Evolutionary conservation across 2,888 invertebrate genomes (phyloP).

Genomic region (Peribatodes rhomboidaria): DNA sequence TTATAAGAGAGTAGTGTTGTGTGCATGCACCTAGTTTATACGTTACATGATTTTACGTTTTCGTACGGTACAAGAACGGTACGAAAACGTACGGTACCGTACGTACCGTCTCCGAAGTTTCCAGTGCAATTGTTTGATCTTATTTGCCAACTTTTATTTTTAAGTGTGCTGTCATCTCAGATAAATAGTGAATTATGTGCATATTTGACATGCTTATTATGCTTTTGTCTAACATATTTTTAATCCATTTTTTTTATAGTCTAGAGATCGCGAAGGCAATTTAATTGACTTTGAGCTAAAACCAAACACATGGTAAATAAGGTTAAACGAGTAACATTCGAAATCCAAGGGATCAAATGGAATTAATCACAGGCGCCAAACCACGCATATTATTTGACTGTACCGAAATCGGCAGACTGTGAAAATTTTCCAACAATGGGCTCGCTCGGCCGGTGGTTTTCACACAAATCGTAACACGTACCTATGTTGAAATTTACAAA

Average conservation of each 20-base stretch:
- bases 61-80: no score
- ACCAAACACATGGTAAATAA: conserved; percentile 21
- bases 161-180: no score
- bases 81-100: no score
- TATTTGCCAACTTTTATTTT: no score
- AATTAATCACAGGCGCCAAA: conserved; percentile 55
- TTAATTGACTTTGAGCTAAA: conserved; percentile 7
- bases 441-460: conserved; percentile 39
- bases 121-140: no score
- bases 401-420: conserved; percentile 57
- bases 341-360: conserved; percentile 48
- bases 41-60: no score
- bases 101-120: no score
- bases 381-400: conserved; percentile 55
- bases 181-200: no score
- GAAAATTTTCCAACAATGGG: conserved; percentile 53
- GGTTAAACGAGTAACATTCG: conserved; percentile 30
- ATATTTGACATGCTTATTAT: no score
- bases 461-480: conserved; percentile 45
- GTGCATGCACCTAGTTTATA: no score
- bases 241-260: background rate
- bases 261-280: background rate
- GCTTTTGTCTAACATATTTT: no score
- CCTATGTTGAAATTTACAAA: conserved; percentile 38
- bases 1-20: no score